Conservation (phyloP, 2,113 vertebrate species). For the Hemiscyllium ocellatum region DNA sequence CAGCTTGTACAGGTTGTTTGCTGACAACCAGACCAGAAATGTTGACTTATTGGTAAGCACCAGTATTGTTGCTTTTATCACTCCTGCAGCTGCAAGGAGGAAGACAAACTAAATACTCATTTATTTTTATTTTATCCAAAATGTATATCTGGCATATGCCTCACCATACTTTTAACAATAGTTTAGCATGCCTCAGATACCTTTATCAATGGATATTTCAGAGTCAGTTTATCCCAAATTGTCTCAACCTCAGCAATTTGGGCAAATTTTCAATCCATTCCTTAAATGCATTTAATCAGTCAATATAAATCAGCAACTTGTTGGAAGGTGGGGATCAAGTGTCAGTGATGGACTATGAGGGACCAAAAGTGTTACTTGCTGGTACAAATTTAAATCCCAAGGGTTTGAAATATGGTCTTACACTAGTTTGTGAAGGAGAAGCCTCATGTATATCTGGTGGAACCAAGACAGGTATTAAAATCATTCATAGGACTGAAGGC, state of each 20-base stretch:
- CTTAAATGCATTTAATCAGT: no score
- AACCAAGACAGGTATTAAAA: not conserved
- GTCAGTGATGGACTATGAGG: no score
- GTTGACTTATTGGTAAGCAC: slow-evolving; percentile 62
- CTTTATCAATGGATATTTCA: not conserved
- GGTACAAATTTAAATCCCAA: no score
- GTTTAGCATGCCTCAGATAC: not conserved
- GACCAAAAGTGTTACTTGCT: no score
- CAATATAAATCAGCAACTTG: no score
- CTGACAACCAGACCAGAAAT: slow-evolving; percentile 52
- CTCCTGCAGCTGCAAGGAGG: not conserved
- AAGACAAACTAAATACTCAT: not conserved
- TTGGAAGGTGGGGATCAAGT: no score
- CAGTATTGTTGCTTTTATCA: not conserved
- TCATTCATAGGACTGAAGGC: not conserved
- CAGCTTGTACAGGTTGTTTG: slow-evolving; percentile 77
- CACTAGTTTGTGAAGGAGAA: no score
- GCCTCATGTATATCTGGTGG: not conserved
- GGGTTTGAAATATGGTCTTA: no score
- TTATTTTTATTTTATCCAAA: slow-evolving; percentile 12
- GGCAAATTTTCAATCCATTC: no score
- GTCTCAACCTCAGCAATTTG: no score
- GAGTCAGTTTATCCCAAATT: not conserved
- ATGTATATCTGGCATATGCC: not conserved
- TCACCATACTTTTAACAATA: not conserved